phyloP scores from a whole-genome alignment of 1,140 invertebrate genomes.

The Sminthurinus signatus region DNA sequence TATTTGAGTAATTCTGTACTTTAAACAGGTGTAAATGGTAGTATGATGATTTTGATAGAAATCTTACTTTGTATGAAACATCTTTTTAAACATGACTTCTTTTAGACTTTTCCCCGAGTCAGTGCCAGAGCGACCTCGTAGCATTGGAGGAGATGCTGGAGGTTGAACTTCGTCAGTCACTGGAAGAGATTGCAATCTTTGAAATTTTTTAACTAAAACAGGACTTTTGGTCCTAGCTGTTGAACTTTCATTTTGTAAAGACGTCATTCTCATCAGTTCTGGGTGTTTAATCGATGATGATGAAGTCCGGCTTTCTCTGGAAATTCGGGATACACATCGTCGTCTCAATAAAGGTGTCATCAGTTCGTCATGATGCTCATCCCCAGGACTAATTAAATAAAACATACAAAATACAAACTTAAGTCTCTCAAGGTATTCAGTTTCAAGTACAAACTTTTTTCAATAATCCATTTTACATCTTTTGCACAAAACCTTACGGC shows the following conservation, averaged over 20 bases:
- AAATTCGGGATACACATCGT: conserved; percentile 22
- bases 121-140: conserved; percentile 16
- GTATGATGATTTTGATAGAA: neutral
- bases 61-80: neutral
- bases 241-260: conserved; percentile 28
- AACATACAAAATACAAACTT: no score
- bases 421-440: no score
- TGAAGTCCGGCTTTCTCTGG: conserved; percentile 37
- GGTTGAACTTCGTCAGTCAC: conserved; percentile 23
- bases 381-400: no score
- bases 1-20: no score
- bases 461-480: no score
- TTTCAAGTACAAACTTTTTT: no score
- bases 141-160: conserved; percentile 8
- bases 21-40: neutral
- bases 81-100: neutral
- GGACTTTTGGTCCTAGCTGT: conserved; percentile 12
- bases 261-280: conserved; percentile 34
- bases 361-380: conserved; percentile 51
- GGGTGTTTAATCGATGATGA: conserved; percentile 30
- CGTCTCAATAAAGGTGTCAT: conserved; percentile 42
- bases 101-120: neutral
- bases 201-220: conserved; percentile 15
- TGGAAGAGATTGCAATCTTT: conserved; percentile 30
- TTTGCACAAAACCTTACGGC: no score